phyloP scores from a whole-genome alignment of 2,797 vertebrate species.

The Simalia tracyae region DNA sequence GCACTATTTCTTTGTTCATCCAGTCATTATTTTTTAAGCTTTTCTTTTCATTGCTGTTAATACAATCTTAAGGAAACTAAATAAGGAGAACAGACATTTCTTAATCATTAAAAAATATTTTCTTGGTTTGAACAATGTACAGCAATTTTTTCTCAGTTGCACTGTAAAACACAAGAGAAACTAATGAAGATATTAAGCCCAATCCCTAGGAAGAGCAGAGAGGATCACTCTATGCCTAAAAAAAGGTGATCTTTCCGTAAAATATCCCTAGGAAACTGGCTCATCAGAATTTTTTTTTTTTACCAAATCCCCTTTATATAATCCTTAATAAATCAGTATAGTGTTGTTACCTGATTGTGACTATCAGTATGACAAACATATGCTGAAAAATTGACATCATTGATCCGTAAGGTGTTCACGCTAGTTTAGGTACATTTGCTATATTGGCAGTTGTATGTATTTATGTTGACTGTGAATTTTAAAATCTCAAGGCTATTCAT shows the following conservation, averaged over 20 bases:
- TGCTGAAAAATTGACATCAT: constrained; percentile 37
- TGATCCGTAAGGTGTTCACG: constrained; percentile 42
- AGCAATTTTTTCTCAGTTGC: background rate
- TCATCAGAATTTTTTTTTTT: background rate
- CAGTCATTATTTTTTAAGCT: constrained; percentile 36
- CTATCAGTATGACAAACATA: constrained; percentile 43
- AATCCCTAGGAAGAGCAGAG: background rate
- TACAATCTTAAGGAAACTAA: constrained; percentile 41
- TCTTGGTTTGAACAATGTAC: background rate
- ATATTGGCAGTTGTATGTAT: constrained; percentile 37
- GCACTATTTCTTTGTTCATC: constrained; percentile 34
- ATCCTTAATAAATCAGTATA: constrained; percentile 41
- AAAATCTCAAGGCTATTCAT: constrained; percentile 32
- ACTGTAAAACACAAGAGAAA: constrained; percentile 3
- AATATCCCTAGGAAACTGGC: background rate
- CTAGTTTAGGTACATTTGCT: background rate
- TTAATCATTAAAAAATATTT: constrained; percentile 25
- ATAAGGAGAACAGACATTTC: constrained; percentile 33
- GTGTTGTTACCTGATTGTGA: constrained; percentile 49
- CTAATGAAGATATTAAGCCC: constrained; percentile 38
- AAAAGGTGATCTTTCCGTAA: constrained; percentile 38
- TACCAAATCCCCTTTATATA: constrained; percentile 40
- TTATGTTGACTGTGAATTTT: constrained; percentile 54
- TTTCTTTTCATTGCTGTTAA: constrained; percentile 48
- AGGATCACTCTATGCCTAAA: constrained; percentile 16